These are phyloP conservation scores for Boleophthalmus pectinirostris DNA, from an alignment of 2,113 vertebrate species.

Conservation along the genomic window DNA sequence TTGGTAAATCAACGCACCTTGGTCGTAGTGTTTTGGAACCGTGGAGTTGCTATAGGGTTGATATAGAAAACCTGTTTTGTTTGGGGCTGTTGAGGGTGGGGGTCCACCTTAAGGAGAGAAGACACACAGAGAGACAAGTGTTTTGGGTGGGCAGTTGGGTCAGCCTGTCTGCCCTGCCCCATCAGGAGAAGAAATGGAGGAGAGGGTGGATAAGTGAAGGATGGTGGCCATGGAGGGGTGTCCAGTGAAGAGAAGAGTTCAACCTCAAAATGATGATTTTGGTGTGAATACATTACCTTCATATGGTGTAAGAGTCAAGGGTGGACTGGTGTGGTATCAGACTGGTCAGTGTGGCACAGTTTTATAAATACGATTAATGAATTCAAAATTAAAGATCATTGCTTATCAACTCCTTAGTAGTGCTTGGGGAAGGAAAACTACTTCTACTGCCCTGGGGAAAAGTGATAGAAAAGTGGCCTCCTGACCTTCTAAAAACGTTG, in stretches of 20 bases:
- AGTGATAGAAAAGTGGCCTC: no score
- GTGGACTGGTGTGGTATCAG: not conserved
- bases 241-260: conserved; percentile 27
- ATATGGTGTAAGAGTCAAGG: conserved; percentile 13
- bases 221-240: conserved; percentile 63
- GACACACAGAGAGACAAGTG: conserved; percentile 76
- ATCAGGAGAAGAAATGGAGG: conserved; percentile 68
- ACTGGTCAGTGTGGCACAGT: not conserved
- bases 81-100: conserved; percentile 83
- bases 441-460: no score
- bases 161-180: conserved; percentile 68
- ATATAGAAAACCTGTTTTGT: conserved; percentile 87
- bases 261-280: conserved; percentile 27
- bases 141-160: conserved; percentile 71
- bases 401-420: no score
- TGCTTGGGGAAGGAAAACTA: no score
- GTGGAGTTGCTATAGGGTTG: conserved; percentile 84
- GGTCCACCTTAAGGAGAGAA: conserved; percentile 82
- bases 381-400: not conserved
- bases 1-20: conserved; percentile 79
- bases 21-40: conserved; percentile 82
- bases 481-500: no score
- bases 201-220: conserved; percentile 58
- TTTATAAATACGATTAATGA: no score
- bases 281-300: conserved; percentile 3